phyloP scores from a whole-genome alignment of 2,113 vertebrate genomes.

The Rhea americana region DNA sequence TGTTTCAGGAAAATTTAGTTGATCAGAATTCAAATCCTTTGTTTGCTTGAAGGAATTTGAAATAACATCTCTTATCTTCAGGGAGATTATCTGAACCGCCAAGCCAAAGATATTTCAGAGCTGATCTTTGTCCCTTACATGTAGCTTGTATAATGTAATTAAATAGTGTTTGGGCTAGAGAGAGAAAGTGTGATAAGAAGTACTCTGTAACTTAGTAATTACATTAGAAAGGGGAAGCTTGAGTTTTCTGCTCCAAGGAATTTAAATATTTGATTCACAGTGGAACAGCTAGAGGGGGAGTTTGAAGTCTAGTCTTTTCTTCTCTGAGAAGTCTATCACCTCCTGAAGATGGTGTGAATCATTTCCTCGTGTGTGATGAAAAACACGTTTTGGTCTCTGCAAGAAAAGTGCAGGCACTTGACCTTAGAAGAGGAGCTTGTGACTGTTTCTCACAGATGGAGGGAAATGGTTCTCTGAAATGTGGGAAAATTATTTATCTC shows the following conservation, averaged over 20 bases:
- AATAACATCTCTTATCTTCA: background rate
- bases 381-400: background rate
- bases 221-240: background rate
- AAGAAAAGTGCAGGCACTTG: background rate
- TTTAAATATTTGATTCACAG: conserved; percentile 2
- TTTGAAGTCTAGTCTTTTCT: background rate
- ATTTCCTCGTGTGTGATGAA: background rate
- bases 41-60: background rate
- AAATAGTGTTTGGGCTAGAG: background rate
- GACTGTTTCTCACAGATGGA: background rate
- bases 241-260: background rate
- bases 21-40: background rate
- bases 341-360: background rate
- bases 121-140: background rate
- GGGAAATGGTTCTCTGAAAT: background rate
- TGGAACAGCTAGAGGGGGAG: background rate
- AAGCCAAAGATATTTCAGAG: background rate
- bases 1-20: background rate
- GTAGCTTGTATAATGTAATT: background rate
- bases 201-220: background rate
- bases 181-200: background rate
- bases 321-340: background rate
- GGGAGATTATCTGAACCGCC: background rate
- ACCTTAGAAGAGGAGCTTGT: background rate
- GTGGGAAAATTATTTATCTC: background rate